Base-by-base conservation (phyloP, 2,797 vertebrate species). In the Neomorphus geoffroyi region DNA sequence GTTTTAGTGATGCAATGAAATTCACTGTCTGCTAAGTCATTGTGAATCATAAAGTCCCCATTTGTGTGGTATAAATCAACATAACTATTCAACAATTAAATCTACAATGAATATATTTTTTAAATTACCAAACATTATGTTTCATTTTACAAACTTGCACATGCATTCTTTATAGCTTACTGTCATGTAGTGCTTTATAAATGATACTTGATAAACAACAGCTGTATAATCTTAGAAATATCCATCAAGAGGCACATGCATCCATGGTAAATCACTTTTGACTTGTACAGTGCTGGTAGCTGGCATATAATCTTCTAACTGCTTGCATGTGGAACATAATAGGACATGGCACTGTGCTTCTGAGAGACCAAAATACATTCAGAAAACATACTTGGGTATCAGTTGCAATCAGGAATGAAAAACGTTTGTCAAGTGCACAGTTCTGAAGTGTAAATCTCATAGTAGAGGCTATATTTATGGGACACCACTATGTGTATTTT, bases 111-210 rank as follows among this genome's bases (percentile, higher is more conserved):
- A 95, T 95, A 87, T 94, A 93, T 84, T 96, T 97, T 96, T 93
- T 87, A 96, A 94, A 96, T 97, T 96, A 93, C 75, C 64, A 91
- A 93, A 58, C 80, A 91, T 95, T 96, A 95, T 90, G 86, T 94
- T 97, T 97, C 80, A 92, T 97, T 97, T 97, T 96, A 96, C 69
- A 97, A 96, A 66, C 90, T 94, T 92, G 80, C 56, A 60, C 53
- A 73, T 93, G 43, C 70, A 93, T 96, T 94, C 94, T 96, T 97
- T 96, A 96, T 94, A 96, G 90, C 92, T 94, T 80, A 95, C 85
- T 93, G 96, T 97, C 93, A 69, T 86, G 86, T 96, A 96, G 95
- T 96, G 96, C 90, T 97, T 97, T 97, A 93, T 95, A 97, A 97
- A 96, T 96, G 73, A 96, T 78, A 96, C 64, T 90, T 96, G 89